Percentiles rank a stretch among this genome's conserved stretches.
phyloP scores from a whole-genome alignment of 2,888 invertebrate species.

The Tetragonula carbonaria region DNA sequence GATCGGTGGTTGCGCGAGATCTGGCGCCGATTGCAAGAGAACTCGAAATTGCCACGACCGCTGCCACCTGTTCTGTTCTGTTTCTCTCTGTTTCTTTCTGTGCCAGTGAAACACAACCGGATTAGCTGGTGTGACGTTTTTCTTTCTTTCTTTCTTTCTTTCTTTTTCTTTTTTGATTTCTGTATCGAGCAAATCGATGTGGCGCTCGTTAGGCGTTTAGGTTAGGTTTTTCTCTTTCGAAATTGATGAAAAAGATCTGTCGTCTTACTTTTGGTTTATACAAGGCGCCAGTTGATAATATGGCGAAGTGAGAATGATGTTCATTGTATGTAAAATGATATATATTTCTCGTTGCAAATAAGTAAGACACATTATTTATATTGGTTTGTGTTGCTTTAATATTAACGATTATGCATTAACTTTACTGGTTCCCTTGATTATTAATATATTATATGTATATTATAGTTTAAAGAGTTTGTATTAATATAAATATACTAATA shows the following conservation, averaged over 20 bases:
- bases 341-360: too few species aligned
- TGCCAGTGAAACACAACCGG: slow-evolving; percentile 20
- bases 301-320: too few species aligned
- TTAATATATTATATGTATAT: too few species aligned
- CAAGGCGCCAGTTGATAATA: too few species aligned
- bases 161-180: too few species aligned
- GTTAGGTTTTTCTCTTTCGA: background rate
- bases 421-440: too few species aligned
- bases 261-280: background rate
- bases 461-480: too few species aligned
- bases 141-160: background rate
- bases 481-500: too few species aligned
- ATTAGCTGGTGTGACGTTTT: slow-evolving; percentile 25
- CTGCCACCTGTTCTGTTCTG: slow-evolving; percentile 47
- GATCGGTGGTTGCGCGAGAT: slow-evolving; percentile 46
- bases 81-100: slow-evolving; percentile 9
- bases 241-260: background rate
- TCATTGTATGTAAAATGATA: too few species aligned
- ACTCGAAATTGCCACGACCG: slow-evolving; percentile 53
- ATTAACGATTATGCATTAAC: too few species aligned
- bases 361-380: too few species aligned
- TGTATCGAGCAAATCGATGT: background rate
- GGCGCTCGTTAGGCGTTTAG: background rate
- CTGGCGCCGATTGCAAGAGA: slow-evolving; percentile 48
- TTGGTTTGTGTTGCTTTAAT: too few species aligned